Percentiles rank a stretch among this genome's conserved stretches.
Evolutionary conservation across 2,797 vertebrate species (phyloP).

Genomic region (Miichthys miiuy): DNA sequence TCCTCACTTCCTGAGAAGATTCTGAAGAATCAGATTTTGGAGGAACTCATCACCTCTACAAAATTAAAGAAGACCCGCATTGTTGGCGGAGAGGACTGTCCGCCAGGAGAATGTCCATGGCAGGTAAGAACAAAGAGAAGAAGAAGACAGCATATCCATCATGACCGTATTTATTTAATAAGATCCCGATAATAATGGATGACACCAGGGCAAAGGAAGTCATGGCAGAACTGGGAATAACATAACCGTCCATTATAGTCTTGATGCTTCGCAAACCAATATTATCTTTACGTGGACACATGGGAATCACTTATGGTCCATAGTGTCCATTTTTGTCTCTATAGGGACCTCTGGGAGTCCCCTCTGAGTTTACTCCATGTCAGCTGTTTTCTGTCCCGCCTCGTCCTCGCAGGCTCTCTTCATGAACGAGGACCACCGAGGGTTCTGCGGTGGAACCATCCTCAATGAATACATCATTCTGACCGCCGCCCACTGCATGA

Average conservation of each 20-base stretch:
- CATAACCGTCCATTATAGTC: not conserved
- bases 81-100: slow-evolving; percentile 86
- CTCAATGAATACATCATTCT: slow-evolving; percentile 87
- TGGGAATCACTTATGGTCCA: not conserved
- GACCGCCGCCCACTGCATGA: slow-evolving; percentile 95
- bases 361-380: no score
- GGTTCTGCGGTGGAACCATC: slow-evolving; percentile 95
- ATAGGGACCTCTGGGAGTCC: no score
- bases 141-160: not conserved
- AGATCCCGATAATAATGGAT: no score
- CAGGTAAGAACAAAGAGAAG: slow-evolving; percentile 54
- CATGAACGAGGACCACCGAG: slow-evolving; percentile 83
- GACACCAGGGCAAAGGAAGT: no score
- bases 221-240: no score
- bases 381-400: not conserved
- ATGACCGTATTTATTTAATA: not conserved
- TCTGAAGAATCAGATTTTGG: not conserved
- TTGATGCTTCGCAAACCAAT: no score
- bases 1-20: fast-evolving
- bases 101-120: slow-evolving; percentile 71
- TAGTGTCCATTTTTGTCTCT: not conserved
- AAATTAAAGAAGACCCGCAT: slow-evolving; percentile 70
- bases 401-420: slow-evolving; percentile 87
- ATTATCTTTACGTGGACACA: not conserved
- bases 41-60: fast-evolving